Evolutionary conservation across 2,797 vertebrate species (phyloP).

Genomic region (Poecilia velifera): DNA sequence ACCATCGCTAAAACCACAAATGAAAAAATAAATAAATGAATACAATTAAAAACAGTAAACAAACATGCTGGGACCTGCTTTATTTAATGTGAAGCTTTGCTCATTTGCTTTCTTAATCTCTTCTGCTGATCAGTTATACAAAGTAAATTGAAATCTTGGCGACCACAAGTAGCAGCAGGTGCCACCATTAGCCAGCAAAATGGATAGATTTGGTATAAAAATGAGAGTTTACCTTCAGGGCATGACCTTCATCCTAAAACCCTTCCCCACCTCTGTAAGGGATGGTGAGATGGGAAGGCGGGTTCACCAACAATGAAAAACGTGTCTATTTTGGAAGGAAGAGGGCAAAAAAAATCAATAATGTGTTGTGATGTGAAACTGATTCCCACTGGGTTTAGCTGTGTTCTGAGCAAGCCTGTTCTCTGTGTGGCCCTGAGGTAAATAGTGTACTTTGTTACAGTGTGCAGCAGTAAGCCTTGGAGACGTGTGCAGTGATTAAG

Average conservation of each 20-base stretch:
- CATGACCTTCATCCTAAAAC: conserved; percentile 69
- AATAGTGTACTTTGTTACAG: conserved; percentile 76
- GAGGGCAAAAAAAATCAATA: conserved; percentile 74
- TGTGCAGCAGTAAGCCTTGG: conserved; percentile 74
- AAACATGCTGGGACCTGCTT: not conserved
- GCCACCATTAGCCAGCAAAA: conserved; percentile 39
- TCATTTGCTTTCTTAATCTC: not conserved
- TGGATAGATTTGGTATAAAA: conserved; percentile 40
- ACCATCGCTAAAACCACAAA: not conserved
- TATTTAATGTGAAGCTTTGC: not conserved
- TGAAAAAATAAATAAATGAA: not conserved
- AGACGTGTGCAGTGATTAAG: conserved; percentile 78
- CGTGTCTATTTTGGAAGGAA: conserved; percentile 66
- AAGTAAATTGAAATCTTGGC: not conserved
- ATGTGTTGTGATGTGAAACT: conserved; percentile 84
- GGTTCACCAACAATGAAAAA: conserved; percentile 71
- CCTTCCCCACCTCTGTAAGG: conserved; percentile 52
- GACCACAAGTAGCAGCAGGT: conserved; percentile 5
- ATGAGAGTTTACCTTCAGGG: conserved; percentile 61
- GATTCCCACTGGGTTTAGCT: conserved; percentile 77
- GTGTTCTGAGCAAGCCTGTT: conserved; percentile 68
- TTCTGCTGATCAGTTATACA: not conserved
- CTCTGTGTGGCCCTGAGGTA: conserved; percentile 78
- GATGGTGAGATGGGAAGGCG: conserved; percentile 60
- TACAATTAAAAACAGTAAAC: not conserved